These are phyloP conservation scores for Eonycteris spelaea DNA, from an alignment of 2,113 vertebrate species.

Conservation along the genomic window DNA sequence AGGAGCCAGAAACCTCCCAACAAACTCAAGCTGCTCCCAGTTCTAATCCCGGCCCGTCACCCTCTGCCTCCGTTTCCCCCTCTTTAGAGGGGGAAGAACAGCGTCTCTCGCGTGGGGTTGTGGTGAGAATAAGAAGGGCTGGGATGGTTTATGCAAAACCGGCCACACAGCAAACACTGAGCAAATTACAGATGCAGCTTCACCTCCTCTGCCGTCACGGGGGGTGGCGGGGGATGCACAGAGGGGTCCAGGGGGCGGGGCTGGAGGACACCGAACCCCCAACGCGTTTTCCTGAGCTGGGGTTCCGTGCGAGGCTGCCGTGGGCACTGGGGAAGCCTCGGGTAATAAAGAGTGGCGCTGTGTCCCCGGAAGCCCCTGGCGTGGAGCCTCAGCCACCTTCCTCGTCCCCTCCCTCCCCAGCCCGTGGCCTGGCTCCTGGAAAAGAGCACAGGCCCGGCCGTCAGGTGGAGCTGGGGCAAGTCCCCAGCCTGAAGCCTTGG, in stretches of 20 bases:
- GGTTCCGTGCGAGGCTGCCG: not conserved
- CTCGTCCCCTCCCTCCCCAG: not conserved
- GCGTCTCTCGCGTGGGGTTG: not conserved
- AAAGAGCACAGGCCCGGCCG: not conserved
- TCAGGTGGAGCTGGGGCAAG: too few species aligned
- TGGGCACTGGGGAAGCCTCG: not conserved
- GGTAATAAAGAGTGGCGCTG: not conserved
- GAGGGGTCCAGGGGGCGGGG: fast-evolving
- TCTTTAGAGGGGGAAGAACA: not conserved
- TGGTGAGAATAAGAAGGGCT: not conserved
- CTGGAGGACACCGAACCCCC: not conserved
- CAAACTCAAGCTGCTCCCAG: not conserved
- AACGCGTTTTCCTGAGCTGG: fast-evolving
- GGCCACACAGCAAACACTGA: fast-evolving
- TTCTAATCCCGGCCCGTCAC: not conserved
- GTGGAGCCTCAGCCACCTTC: not conserved
- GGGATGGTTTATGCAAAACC: not conserved
- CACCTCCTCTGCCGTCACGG: fast-evolving
- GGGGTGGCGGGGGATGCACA: not conserved
- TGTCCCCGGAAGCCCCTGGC: not conserved
- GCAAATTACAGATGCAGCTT: fast-evolving
- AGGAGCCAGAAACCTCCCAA: not conserved
- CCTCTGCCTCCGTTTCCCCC: not conserved
- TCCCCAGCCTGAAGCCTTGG: not conserved
- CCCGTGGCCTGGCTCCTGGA: fast-evolving